Base-by-base conservation (phyloP, 1,140 invertebrate genomes). In the Drosophila ananassae region DNA sequence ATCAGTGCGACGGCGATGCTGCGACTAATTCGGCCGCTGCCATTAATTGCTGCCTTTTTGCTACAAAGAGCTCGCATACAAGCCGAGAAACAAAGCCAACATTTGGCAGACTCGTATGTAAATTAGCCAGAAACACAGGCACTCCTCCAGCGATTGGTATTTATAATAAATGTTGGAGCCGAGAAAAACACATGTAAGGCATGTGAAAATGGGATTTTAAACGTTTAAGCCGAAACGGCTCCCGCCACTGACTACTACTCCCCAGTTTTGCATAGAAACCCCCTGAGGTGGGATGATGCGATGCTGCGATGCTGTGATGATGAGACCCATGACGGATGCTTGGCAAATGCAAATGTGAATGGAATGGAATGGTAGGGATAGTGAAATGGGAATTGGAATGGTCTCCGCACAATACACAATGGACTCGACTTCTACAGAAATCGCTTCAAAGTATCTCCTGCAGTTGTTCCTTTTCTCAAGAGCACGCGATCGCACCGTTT, bases 131-230 rank as follows among this genome's bases (percentile, higher is more conserved):
- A 71, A 37, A 55, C 58, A 55, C 57, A 64, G 80, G 32, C 79
- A 83, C 80, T 84, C 81, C 81, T 63, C 58, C 57, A 28, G 61
- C 44, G 59, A 57, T 61, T 81, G 81, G 51, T 61, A 76, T 83
- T 21, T 47, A 47, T 47, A 85, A 85, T 89, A 85, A 87, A 85
- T 85, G 82, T 85, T 82, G 55, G 59, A 61, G 71, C 47, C 52
- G 66, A 55, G 67, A 37, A 74, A 82, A 85, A 87, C 82, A 85
- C 62, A 82, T 85, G 82, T 85, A 82, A 85, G 71, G 78, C 83
- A 64, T 76, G 71, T 79, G 48, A 82, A 85, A 85, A 85, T 82
- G 83, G 63, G 78, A 68, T 85, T 85, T 85, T 85, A 85, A 85
- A 78, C 76, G 72, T 55, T 64, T 62, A 53, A 71, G 46, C 25